These are phyloP conservation scores for Melozone crissalis DNA, from an alignment of 2,113 vertebrate species.

Conservation along the genomic window DNA sequence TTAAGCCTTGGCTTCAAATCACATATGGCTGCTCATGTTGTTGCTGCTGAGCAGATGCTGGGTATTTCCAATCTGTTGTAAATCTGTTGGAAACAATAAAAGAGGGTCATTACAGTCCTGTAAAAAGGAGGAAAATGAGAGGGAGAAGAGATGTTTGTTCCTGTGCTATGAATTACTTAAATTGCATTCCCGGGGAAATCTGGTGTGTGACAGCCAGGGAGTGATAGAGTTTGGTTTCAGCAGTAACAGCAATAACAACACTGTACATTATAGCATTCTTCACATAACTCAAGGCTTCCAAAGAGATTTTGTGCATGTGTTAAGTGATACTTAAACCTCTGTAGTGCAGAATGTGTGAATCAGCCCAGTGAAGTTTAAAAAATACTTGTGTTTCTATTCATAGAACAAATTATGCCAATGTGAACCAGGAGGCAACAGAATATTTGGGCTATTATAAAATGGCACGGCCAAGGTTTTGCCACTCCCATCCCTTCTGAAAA, in stretches of 20 bases:
- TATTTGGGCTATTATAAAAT: not conserved
- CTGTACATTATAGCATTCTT: not conserved
- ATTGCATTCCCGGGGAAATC: not conserved
- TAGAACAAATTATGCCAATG: accelerated
- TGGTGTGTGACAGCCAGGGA: not conserved
- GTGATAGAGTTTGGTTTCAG: not conserved
- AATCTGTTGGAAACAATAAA: not conserved
- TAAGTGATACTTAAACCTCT: not conserved
- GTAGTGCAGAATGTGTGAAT: not conserved
- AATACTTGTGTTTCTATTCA: not conserved
- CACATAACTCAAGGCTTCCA: not conserved
- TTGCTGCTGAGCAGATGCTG: not conserved
- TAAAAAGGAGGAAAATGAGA: not conserved
- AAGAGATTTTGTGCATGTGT: not conserved
- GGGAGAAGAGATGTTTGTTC: not conserved
- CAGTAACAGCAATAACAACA: not conserved
- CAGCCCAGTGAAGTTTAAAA: not conserved
- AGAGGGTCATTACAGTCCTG: not conserved
- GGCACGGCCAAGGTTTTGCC: not conserved
- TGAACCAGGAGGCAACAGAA: not conserved
- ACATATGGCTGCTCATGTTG: not conserved
- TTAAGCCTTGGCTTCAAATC: not conserved
- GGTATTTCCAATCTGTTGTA: not conserved
- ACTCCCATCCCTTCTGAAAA: not conserved
- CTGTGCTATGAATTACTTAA: not conserved